A percentile compares a stretch with the other conserved stretches of the same genome.
These are phyloP conservation scores for Xyrichtys novacula DNA, from an alignment of 2,797 vertebrate genomes.

Conservation along the genomic window DNA sequence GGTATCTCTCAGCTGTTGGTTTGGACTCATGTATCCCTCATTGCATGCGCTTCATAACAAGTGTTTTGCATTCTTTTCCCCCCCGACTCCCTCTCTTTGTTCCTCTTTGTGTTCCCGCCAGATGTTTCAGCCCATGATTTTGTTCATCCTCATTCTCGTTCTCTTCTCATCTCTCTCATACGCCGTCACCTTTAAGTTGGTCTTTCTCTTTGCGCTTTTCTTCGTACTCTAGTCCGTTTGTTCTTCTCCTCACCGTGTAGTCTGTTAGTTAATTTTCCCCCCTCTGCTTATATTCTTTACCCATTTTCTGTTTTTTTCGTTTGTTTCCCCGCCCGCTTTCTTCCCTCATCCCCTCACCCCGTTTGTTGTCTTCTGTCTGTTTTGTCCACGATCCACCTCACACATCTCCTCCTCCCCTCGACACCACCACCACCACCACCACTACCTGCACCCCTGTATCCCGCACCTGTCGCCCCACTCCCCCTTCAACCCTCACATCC, in stretches of 20 bases:
- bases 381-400: slow-evolving; percentile 79
- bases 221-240: slow-evolving; percentile 89
- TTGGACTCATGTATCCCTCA: slow-evolving; percentile 92
- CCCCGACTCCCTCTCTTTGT: slow-evolving; percentile 81
- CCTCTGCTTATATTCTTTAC: slow-evolving; percentile 80
- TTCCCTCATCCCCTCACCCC: slow-evolving; percentile 59
- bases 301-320: slow-evolving; percentile 85
- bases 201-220: slow-evolving; percentile 94
- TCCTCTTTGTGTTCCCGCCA: slow-evolving; percentile 89
- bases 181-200: slow-evolving; percentile 92
- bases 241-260: slow-evolving; percentile 69
- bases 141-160: slow-evolving; percentile 92
- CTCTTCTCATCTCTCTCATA: slow-evolving; percentile 93
- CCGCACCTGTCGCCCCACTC: slow-evolving; percentile 68
- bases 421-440: slow-evolving; percentile 79
- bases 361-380: slow-evolving; percentile 77
- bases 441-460: slow-evolving; percentile 83
- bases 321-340: slow-evolving; percentile 44
- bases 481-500: slow-evolving; percentile 57
- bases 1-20: slow-evolving; percentile 86
- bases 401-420: slow-evolving; percentile 70
- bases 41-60: slow-evolving; percentile 97
- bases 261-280: slow-evolving; percentile 62
- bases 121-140: slow-evolving; percentile 94
- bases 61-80: slow-evolving; percentile 93